Conservation (phyloP, 2,797 vertebrate species). For the Crypturellus tataupa region DNA sequence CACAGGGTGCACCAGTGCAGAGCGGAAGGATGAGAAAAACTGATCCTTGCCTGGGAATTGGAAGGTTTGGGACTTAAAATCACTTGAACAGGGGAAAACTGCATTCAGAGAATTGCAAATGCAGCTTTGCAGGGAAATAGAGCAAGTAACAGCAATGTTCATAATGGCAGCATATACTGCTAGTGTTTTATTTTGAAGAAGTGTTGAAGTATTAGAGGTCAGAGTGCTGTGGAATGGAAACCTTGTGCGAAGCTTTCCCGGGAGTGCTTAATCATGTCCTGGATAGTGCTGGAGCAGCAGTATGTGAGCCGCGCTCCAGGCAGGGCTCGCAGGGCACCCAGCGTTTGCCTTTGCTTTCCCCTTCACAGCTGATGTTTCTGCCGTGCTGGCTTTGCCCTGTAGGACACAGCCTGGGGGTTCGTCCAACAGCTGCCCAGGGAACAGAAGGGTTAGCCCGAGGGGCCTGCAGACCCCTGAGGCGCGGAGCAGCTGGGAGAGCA, state of each 20-base stretch:
- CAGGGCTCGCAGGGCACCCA: accelerated
- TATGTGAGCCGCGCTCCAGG: neutral
- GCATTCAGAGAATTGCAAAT: neutral
- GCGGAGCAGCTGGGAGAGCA: neutral
- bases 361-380: neutral
- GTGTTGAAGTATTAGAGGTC: neutral
- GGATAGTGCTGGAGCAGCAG: neutral
- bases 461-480: neutral
- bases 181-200: neutral
- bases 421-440: neutral
- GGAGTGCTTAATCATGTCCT: neutral
- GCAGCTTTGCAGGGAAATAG: neutral
- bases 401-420: neutral
- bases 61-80: neutral
- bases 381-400: neutral
- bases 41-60: neutral
- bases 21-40: neutral
- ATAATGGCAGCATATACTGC: accelerated
- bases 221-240: neutral
- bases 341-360: neutral
- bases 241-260: neutral
- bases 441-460: neutral
- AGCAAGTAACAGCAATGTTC: neutral
- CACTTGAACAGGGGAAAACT: neutral
- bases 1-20: neutral